Percentiles rank a stretch among this genome's conserved stretches.
Conservation (phyloP, 1,140 invertebrate genomes). For the Euura lappo region DNA sequence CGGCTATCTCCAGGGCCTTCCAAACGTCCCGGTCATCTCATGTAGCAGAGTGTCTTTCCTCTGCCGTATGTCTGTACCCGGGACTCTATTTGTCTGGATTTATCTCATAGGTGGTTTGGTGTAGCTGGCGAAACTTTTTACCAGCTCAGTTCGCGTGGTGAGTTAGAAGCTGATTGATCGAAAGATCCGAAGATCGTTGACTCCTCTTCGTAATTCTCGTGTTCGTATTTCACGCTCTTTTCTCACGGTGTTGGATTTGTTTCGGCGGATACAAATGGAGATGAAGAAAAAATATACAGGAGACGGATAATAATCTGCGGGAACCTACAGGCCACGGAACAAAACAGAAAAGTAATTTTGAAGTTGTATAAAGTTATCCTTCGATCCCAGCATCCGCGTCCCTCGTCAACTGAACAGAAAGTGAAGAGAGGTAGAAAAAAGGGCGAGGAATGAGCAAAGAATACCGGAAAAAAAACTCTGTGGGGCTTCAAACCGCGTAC, state of each 20-base stretch:
- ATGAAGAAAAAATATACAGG: too few species aligned
- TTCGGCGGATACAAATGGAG: too few species aligned
- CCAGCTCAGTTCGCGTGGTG: background rate
- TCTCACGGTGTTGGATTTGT: too few species aligned
- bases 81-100: constrained; percentile 5
- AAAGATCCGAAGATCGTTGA: background rate
- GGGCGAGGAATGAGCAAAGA: background rate
- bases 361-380: constrained; percentile 5
- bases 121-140: background rate
- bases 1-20: background rate
- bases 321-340: too few species aligned
- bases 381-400: background rate
- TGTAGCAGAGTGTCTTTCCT: background rate
- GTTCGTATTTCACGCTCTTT: too few species aligned
- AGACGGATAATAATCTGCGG: too few species aligned
- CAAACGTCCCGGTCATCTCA: background rate
- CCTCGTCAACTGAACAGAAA: background rate
- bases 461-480: background rate
- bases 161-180: background rate
- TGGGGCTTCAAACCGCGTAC: background rate
- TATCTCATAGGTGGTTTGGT: background rate
- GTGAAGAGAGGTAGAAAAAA: background rate
- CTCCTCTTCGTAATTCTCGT: too few species aligned
- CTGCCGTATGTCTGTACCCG: background rate
- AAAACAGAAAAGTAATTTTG: background rate